phyloP scores from a whole-genome alignment of 2,113 vertebrate species.

The Petaurus breviceps region DNA sequence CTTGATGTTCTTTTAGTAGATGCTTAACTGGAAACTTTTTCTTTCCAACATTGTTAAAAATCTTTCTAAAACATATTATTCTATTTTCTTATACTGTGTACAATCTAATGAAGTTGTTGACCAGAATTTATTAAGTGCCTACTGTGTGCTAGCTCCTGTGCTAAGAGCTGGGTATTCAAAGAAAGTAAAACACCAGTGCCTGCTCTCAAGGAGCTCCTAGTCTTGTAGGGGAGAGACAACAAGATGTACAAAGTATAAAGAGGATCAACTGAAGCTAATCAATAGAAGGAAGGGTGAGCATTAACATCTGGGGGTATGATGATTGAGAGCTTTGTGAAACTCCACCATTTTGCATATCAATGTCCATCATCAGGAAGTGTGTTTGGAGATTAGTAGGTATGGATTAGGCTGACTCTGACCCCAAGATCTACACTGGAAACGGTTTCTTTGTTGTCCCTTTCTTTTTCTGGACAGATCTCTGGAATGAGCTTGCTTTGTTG shows the following conservation, averaged over 20 bases:
- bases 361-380: not conserved
- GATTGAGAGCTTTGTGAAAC: not conserved
- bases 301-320: not conserved
- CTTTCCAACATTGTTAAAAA: not conserved
- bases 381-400: not conserved
- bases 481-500: not conserved
- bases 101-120: not conserved
- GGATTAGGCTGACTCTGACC: not conserved
- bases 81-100: not conserved
- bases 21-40: not conserved
- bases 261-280: not conserved
- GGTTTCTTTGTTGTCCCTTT: not conserved
- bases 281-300: not conserved
- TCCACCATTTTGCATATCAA: not conserved
- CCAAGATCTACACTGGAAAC: not conserved
- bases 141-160: not conserved
- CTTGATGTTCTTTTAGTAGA: not conserved
- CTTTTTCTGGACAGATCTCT: not conserved
- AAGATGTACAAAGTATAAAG: not conserved
- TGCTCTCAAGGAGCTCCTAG: not conserved
- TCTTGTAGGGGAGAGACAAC: not conserved
- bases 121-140: not conserved
- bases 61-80: not conserved
- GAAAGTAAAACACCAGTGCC: not conserved
- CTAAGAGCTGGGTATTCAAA: not conserved